These are phyloP conservation scores for Pyrocoelia pectoralis DNA, from an alignment of 2,888 invertebrate species.

Conservation along the genomic window DNA sequence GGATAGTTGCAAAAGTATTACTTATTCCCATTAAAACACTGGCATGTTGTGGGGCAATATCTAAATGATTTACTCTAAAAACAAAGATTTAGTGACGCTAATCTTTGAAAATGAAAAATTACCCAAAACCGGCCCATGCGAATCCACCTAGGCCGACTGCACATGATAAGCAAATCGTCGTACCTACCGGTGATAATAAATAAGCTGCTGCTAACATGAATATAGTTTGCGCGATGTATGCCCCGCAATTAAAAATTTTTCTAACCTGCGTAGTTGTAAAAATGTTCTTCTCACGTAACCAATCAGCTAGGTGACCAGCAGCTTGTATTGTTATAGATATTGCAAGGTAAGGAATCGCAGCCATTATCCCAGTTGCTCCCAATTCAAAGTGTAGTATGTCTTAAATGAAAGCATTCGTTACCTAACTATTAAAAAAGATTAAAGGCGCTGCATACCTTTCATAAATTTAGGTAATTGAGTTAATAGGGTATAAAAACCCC, in stretches of 20 bases:
- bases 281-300: slow-evolving; percentile 69
- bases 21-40: slow-evolving; percentile 92
- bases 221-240: slow-evolving; percentile 79
- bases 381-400: slow-evolving; percentile 78
- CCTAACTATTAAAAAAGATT: background rate
- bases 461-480: slow-evolving; percentile 86
- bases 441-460: slow-evolving; percentile 75
- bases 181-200: slow-evolving; percentile 70
- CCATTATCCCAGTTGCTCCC: slow-evolving; percentile 81
- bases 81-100: background rate
- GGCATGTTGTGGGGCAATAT: slow-evolving; percentile 91
- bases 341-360: slow-evolving; percentile 87
- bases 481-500: slow-evolving; percentile 88
- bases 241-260: slow-evolving; percentile 74
- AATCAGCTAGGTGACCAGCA: slow-evolving; percentile 86
- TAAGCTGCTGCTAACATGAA: slow-evolving; percentile 88
- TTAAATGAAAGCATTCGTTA: slow-evolving; percentile 56
- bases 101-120: slow-evolving; percentile 9
- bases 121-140: slow-evolving; percentile 93
- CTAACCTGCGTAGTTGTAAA: slow-evolving; percentile 78
- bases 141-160: slow-evolving; percentile 92
- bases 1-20: slow-evolving; percentile 89
- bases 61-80: slow-evolving; percentile 81
- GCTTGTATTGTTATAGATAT: slow-evolving; percentile 85
- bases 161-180: slow-evolving; percentile 83